phyloP scores from a whole-genome alignment of 2,888 invertebrate genomes.

The Ectemnius continuus region DNA sequence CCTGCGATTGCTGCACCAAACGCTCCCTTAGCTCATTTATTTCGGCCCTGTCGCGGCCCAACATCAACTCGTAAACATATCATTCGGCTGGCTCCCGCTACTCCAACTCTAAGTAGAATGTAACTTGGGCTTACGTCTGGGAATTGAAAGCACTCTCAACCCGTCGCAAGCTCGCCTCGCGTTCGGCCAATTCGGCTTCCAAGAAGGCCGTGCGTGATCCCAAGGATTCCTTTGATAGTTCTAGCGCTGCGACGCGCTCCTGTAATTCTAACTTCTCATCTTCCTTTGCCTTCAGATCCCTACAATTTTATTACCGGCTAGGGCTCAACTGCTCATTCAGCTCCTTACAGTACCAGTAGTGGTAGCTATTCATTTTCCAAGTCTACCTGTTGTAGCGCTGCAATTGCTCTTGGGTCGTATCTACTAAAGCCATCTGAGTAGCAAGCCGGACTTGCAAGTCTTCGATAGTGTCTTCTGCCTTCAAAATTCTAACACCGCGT shows the following conservation, averaged over 20 bases:
- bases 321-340: too few species aligned
- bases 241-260: conserved; percentile 58
- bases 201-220: conserved; percentile 57
- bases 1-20: conserved; percentile 65
- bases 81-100: too few species aligned
- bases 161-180: conserved; percentile 65
- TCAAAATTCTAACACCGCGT: conserved; percentile 56
- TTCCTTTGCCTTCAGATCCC: conserved; percentile 61
- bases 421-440: conserved; percentile 60
- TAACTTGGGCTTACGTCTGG: conserved; percentile 61
- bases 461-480: conserved; percentile 60
- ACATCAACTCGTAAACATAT: too few species aligned
- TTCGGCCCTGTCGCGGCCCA: conserved; percentile 52
- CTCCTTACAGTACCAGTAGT: too few species aligned
- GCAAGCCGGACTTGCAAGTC: conserved; percentile 63
- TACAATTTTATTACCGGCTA: conserved; percentile 25
- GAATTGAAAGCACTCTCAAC: conserved; percentile 66
- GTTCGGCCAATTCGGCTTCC: conserved; percentile 65
- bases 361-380: neutral
- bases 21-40: conserved; percentile 68
- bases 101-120: too few species aligned
- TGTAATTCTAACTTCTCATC: conserved; percentile 62
- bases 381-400: conserved; percentile 60
- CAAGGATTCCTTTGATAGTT: conserved; percentile 59
- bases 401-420: conserved; percentile 63